phyloP scores from a whole-genome alignment of 2,888 invertebrate genomes.

The Psylliodes chrysocephalus region DNA sequence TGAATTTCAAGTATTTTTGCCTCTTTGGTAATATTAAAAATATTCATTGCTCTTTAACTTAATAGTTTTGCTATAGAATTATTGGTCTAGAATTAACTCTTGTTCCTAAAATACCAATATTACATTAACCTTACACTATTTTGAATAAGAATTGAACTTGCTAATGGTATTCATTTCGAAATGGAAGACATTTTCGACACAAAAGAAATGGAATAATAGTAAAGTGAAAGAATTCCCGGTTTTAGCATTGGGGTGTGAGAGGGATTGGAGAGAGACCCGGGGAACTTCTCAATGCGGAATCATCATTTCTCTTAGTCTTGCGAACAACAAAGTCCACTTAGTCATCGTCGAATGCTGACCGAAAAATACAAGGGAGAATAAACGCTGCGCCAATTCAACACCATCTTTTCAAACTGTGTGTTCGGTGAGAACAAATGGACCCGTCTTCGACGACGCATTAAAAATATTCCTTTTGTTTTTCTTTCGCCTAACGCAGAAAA shows the following conservation, averaged over 20 bases:
- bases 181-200: conserved; percentile 45
- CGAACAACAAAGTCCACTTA: conserved; percentile 69
- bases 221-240: conserved; percentile 56
- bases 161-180: conserved; percentile 43
- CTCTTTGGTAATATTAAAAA: no score
- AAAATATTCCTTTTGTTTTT: conserved; percentile 46
- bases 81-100: no score
- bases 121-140: no score
- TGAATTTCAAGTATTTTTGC: no score
- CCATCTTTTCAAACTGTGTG: conserved; percentile 51
- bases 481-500: conserved; percentile 20
- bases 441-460: conserved; percentile 50
- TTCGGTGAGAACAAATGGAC: conserved; percentile 50
- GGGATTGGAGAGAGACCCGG: conserved; percentile 59
- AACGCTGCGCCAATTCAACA: conserved; percentile 58
- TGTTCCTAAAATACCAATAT: no score
- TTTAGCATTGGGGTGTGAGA: conserved; percentile 55
- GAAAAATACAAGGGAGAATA: conserved; percentile 59
- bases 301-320: conserved; percentile 68
- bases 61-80: no score
- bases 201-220: conserved; percentile 50
- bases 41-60: no score
- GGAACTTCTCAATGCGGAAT: conserved; percentile 64
- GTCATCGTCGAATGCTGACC: conserved; percentile 65
- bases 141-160: background rate